Base-by-base conservation (phyloP, 1,140 invertebrate species). In the Diachasma alloeum region DNA sequence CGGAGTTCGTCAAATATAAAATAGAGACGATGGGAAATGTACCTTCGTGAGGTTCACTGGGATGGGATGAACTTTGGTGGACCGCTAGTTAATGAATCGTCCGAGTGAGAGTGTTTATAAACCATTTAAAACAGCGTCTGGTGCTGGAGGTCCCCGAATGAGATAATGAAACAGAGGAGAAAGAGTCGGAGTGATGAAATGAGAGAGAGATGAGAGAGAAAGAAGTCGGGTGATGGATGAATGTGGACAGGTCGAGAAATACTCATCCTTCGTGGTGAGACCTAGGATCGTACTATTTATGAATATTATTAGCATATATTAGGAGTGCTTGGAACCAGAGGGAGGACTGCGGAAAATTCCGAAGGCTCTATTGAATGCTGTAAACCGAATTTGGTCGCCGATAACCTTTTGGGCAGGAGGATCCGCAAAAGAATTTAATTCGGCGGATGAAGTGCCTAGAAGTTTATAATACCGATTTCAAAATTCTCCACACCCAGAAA, bases 141-240 rank as follows among this genome's bases (percentile, higher is more conserved):
- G 72, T 24, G 78, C 77, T 83, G 44, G 22, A 19, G 53, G 15
- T 59, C 53, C 78, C 66, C 59, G 66, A 73, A 72, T 44, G 66
- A 48, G 48, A 70, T 69, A 37, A 53, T 72, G 73, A 81, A 76
- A 81, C 75, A 4, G 72, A 74, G 78, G 31, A 74, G 78, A 81
- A 85, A 78, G 81, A 80, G 73, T 77, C 70, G 78, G 82, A 81
- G 76, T 78, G 76, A 74, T 80, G 75, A 71, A 78, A 46, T 53
- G 73, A 78, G 79, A 79, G 80, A 79, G 78, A 66, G 31, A 44
- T 3, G 0, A 63, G 53, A 46, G 48, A 71, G 67, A 56, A 15
- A 10, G 81, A 85, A 75, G 37, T 15, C 74, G 80, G 79, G 80
- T 87, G 86, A 87, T 87, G 85, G 83, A 87, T 87, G 86, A 82